Evolutionary conservation across 2,797 vertebrate genomes (phyloP), one percentile per base, ranked within the genome.

Genomic region (Sitta carolinensis): DNA sequence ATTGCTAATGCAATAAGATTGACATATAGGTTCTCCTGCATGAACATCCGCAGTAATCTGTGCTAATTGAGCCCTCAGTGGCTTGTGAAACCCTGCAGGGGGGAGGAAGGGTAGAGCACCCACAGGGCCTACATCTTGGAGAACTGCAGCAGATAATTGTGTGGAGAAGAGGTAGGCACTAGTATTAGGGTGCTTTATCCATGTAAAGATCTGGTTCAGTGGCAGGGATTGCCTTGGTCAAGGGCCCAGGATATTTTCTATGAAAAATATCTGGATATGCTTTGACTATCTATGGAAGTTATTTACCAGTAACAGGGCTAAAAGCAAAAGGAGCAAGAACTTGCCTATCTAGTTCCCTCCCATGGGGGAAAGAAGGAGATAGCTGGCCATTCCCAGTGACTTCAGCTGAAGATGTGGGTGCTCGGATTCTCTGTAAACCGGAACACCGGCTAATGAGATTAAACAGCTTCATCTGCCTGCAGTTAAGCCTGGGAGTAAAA

Each of bases 1-100:
- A 96, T 58, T 90, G 96, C 80, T 96, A 96, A 96, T 94, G 94
- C 93, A 96, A 30, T 95, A 95, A 93, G 91, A 94, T 58, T 86
- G 94, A 94, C 92, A 80, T 88, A 88, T 79, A 96, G 74, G 86
- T 95, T 93, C 94, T 94, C 84, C 89, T 77, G 74, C 63, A 86
- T 18, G 63, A 91, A 86, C 80, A 94, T 84, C 92, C 16, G 18
- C 93, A 95, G 94, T 43, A 50, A 68, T 88, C 89, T 91, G 84
- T 63, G 76, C 82, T 95, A 95, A 95, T 76, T 84, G 95, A 95
- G 74, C 77, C 80, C 70, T 92, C 45, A 2, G 64, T 59, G 59
- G 70, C 70, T 81, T 75, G 66, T 81, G 83, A 92, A 97, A 90
- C 38, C 74, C 85, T 75, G 57, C 20, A 16, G 45, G 38, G 75